Base-by-base conservation (phyloP, 2,113 vertebrate species). In the Phaetusa simplex region DNA sequence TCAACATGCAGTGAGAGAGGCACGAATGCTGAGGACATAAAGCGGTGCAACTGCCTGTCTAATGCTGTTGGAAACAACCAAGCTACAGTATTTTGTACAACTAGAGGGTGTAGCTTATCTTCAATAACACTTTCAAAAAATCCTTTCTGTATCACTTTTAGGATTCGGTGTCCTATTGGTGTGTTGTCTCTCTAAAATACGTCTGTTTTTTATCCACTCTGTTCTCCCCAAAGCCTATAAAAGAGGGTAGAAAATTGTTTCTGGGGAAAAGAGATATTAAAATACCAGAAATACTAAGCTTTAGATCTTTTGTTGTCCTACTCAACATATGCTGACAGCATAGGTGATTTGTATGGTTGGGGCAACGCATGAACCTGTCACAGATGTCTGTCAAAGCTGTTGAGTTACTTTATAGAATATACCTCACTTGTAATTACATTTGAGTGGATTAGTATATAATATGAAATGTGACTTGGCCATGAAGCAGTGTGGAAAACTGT, bases 1-100 rank as follows among this genome's bases (percentile, higher is more conserved):
- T 82, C 42, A 47, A 2, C 14, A 3, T 20, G 23, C 14, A 26
- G 13, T 16, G 43, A 40, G 36, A n/a, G 38, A 6, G 8, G 4
- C 2, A 0, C 1, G 32, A 43, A 7, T 52, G 9, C 5, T 18
- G 74, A 12, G 16, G 21, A 29, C 14, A 0, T 12, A 5, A 4
- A 27, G 9, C 14, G 14, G 0, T 29, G 27, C 49, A 10, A 1
- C 24, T 16, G 32, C 13, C n/a, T 38, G 1, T 3, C 36, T 3
- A 3, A 12, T 3, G 45, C 55, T 45, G 43, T 3, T 42, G 69
- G 58, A 21, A 58, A 4, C 16, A 22, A 38, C 15, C 14, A 42
- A 34, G 22, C 67, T 56, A 6, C 52, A 16, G 42, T 22, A n/a
- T 5, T 56, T 29, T 38, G 8, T 64, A 45, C 92, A 95, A 40